Base-by-base conservation (phyloP, 2,888 invertebrate species). In the Latheticus oryzae region DNA sequence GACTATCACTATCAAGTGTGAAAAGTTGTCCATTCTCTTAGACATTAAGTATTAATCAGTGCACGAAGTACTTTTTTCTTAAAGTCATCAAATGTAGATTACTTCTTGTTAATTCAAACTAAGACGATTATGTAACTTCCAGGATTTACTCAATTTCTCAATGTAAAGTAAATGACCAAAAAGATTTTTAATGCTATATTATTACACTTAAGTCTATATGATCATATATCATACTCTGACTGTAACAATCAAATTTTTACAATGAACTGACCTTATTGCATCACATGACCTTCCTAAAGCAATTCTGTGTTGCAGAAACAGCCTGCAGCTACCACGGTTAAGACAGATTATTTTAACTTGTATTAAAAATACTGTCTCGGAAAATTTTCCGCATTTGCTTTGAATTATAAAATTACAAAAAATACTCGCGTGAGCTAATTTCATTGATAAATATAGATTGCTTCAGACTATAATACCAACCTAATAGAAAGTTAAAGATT, bases 261-360 rank as follows among this genome's bases (percentile, higher is more conserved):
- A 45, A 45, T 45, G 45, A 45, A 7, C 17, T 47, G 47, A 35
- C 47, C 47, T 47, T 47, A 47, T 47, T 47, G 24, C 47, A 32
- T 47, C 32, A 47, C 9, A 9, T 35, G 47, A 35, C 47, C 47
- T 47, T 47, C 33, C 47, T 35, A 33, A 45, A 30, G 45, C 17
- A 30, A 30, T 28, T 19, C 19, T 40, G 12, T 8, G 9, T 40
- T 45, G 38, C 15, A 32, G 45, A 32, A 45, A 13, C 12, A 30
- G 45, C 45, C 45, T 19, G n/a, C 11, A 45, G 45, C 28, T 30
- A 30, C 45, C 45, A 45, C 45, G 45, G 12, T 32, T 30, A n/a
- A n/a, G 11, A 19, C 28, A 42, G 17, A 15, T 32, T 32, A 21
- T 19, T n/a, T 28, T 9, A 42, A 26, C 28, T 28, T 42, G 17